phyloP scores from a whole-genome alignment of 2,113 vertebrate species.

The Meriones unguiculatus region DNA sequence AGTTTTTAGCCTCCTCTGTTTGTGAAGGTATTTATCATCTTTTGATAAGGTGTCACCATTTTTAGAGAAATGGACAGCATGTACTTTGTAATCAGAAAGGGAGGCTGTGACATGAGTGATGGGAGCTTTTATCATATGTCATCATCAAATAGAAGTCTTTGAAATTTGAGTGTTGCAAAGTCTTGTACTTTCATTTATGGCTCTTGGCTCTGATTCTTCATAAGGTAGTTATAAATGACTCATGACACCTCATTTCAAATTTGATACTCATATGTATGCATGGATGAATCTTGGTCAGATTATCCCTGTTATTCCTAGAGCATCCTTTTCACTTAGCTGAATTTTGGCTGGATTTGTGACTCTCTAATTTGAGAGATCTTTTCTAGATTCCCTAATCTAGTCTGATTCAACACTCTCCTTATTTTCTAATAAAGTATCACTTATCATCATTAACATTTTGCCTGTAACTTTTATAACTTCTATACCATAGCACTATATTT shows the following conservation, averaged over 20 bases:
- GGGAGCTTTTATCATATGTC: constrained; percentile 37
- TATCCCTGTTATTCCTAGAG: constrained; percentile 55
- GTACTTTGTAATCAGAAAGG: constrained; percentile 63
- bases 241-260: constrained; percentile 29
- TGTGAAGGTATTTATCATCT: constrained; percentile 83
- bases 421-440: fast-evolving
- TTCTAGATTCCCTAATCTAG: too few species aligned
- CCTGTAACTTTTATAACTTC: not conserved
- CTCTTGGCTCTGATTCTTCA: constrained; percentile 34
- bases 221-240: constrained; percentile 33
- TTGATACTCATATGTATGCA: constrained; percentile 14
- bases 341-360: constrained; percentile 58
- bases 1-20: constrained; percentile 71
- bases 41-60: constrained; percentile 79
- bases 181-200: constrained; percentile 28
- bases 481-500: not conserved
- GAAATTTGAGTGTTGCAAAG: constrained; percentile 50
- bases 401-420: not conserved
- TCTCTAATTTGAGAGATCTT: not conserved
- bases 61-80: constrained; percentile 68
- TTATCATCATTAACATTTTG: fast-evolving
- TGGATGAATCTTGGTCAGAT: constrained; percentile 46
- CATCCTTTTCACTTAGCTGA: constrained; percentile 6
- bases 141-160: constrained; percentile 14
- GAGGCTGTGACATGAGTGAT: constrained; percentile 68